Base-by-base conservation (phyloP, 2,888 invertebrate species). In the Clostera curtula region DNA sequence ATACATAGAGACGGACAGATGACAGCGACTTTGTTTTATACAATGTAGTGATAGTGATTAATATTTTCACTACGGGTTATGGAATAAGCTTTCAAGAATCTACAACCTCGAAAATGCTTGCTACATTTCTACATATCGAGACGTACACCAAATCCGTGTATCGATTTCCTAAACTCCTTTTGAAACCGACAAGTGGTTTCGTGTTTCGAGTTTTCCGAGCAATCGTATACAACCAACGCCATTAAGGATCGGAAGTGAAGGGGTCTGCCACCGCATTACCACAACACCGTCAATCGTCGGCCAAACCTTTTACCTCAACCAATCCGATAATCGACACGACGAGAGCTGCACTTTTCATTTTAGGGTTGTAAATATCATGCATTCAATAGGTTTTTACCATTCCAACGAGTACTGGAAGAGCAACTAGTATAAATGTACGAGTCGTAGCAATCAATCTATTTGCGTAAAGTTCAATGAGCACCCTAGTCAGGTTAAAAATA, bases 401-500 rank as follows among this genome's bases (percentile, higher is more conserved):
- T n/a, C n/a, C n/a, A n/a, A n/a, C 14, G 14, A 14, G 3, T 9
- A 10, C 9, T 15, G 5, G 15, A 4, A 15, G 9, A 21, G 31
- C 28, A 31, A 37, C 39, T 42, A 40, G 46, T 42, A 40, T 21
- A 30, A 32, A 35, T 36, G 38, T 47, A 45, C 43, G 43, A 43
- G 46, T 34, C 25, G 39, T 39, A 36, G 48, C 43, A 49, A 50
- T 53, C 43, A 54, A 51, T 60, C 55, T 65, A 61, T 60, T 66
- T 55, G 54, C 53, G 63, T 62, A 63, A 60, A 70, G 72, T 66
- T 71, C 69, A 68, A 36, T 44, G 58, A 52, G 54, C 55, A 61
- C 55, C 61, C 52, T 43, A 48, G 42, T 40, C 34, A 25, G 19
- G 35, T 42, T 54, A 53, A 47, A 56, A 54, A 56, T 60, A 63